A percentile compares a stretch with the other conserved stretches of the same genome.
These are phyloP conservation scores for Notechis scutatus DNA, from an alignment of 2,113 vertebrate genomes.

Conservation along the genomic window DNA sequence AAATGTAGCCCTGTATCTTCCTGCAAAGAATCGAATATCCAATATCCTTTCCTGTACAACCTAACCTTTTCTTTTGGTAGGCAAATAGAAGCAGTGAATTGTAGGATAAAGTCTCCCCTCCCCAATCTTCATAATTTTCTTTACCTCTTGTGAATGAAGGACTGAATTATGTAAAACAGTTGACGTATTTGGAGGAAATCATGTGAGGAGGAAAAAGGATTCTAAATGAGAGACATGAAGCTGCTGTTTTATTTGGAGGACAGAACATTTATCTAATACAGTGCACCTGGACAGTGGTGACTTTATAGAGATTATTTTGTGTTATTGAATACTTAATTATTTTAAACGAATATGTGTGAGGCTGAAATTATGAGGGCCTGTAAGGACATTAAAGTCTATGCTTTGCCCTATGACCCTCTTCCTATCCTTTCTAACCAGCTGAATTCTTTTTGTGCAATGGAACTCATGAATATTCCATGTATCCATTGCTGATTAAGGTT, in stretches of 20 bases:
- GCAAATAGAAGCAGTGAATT: background rate
- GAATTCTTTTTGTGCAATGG: background rate
- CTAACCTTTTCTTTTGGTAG: background rate
- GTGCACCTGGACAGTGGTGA: background rate
- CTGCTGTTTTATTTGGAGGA: background rate
- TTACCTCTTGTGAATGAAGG: background rate
- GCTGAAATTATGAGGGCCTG: background rate
- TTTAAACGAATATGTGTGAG: background rate
- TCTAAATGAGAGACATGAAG: background rate
- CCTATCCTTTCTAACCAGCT: background rate
- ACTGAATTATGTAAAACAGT: background rate
- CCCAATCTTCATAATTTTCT: background rate
- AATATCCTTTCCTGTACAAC: background rate
- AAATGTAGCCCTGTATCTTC: background rate
- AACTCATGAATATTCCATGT: background rate
- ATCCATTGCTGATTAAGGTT: background rate
- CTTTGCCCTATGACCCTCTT: background rate
- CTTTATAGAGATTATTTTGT: background rate
- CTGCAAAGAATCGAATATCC: background rate
- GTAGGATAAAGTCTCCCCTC: no score
- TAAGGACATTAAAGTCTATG: no score
- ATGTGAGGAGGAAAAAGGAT: background rate
- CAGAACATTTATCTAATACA: background rate
- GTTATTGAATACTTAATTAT: background rate
- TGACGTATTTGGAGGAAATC: background rate